These are phyloP conservation scores for Chanos chanos DNA, from an alignment of 2,797 vertebrate genomes.

Conservation along the genomic window DNA sequence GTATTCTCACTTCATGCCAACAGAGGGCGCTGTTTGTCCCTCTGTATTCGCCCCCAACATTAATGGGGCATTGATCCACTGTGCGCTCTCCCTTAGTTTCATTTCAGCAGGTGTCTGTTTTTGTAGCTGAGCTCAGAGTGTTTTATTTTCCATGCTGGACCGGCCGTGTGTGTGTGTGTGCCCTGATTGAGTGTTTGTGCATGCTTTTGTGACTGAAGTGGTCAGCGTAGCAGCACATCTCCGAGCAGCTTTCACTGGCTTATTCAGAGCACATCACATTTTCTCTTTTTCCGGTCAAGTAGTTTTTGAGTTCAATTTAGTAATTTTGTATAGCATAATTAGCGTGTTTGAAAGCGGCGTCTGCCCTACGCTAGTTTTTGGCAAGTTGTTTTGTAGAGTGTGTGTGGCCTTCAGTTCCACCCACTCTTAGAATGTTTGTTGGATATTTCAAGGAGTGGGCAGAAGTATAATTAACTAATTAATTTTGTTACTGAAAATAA, in stretches of 20 bases:
- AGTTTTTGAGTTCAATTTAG: slow-evolving; percentile 16
- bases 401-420: not conserved
- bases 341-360: no score
- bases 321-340: slow-evolving; percentile 20
- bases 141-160: not conserved
- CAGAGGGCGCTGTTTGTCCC: slow-evolving; percentile 36
- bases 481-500: slow-evolving; percentile 40
- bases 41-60: not conserved
- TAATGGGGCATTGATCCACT: slow-evolving; percentile 5
- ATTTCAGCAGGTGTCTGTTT: slow-evolving; percentile 12
- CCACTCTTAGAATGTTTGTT: slow-evolving; percentile 32
- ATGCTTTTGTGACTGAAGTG: slow-evolving; percentile 1
- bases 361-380: no score
- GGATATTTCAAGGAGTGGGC: slow-evolving; percentile 27
- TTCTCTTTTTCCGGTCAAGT: not conserved
- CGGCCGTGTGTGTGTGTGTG: not conserved
- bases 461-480: slow-evolving; percentile 45
- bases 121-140: slow-evolving; percentile 4
- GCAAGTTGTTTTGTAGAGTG: no score
- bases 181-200: not conserved
- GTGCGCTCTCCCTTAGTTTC: not conserved
- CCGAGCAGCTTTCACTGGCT: not conserved
- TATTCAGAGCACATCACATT: not conserved
- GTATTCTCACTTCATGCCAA: slow-evolving; percentile 3
- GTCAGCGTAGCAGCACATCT: not conserved